Conservation (phyloP, 1,140 invertebrate genomes). For the Hermatobates lingyangjiaoensis region DNA sequence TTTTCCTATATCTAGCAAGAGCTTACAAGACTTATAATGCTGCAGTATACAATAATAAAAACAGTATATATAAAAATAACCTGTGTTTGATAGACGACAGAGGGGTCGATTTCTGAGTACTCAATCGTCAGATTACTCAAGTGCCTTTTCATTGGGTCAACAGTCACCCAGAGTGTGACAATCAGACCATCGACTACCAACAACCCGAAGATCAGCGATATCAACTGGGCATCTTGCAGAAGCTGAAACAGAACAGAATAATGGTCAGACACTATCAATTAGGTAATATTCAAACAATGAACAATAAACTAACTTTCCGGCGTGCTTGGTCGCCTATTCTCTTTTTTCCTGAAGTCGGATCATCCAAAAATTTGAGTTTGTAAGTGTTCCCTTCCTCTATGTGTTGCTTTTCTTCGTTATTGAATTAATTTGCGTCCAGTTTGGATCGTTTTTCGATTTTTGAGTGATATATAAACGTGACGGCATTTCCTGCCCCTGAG, state of each 20-base stretch:
- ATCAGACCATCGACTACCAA: constrained; percentile 59
- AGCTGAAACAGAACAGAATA: constrained; percentile 28
- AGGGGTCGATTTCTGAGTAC: constrained; percentile 49
- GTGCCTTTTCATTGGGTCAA: constrained; percentile 69
- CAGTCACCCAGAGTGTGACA: constrained; percentile 54
- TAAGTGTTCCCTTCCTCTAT: no score
- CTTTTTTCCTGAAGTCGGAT: no score
- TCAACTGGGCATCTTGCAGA: constrained; percentile 65
- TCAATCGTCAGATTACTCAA: constrained; percentile 65
- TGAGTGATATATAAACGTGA: no score
- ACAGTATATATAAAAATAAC: constrained; percentile 28
- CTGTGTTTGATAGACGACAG: constrained; percentile 73
- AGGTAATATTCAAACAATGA: no score
- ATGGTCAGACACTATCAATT: not conserved
- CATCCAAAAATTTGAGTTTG: no score
- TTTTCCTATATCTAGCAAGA: not conserved
- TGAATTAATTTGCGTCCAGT: no score
- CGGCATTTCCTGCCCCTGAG: no score
- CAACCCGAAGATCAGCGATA: constrained; percentile 54
- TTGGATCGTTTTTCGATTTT: no score
- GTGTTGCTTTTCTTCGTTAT: no score
- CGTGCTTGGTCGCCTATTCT: no score
- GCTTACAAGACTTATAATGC: no score
- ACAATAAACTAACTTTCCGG: no score
- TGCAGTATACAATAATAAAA: not conserved